Percentiles rank a stretch among this genome's conserved stretches.
phyloP scores from a whole-genome alignment of 35 echinoderm and acorn worm genomes.

The Heliocidaris tuberculata region DNA sequence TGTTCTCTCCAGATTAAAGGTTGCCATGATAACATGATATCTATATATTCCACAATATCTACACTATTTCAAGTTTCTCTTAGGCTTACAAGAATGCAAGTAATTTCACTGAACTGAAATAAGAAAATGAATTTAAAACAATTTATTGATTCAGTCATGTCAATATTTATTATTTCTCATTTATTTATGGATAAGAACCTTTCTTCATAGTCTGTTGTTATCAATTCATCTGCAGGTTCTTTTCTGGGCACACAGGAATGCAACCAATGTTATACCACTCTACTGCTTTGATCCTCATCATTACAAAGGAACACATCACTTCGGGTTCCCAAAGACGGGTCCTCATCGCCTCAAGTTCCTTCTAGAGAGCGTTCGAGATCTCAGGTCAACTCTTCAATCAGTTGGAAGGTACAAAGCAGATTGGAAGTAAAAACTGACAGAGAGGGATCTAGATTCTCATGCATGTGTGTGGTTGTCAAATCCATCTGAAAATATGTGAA shows the following conservation, averaged over 20 bases:
- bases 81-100: too few species aligned
- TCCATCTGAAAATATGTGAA: background rate
- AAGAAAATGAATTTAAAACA: too few species aligned
- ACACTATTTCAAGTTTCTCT: too few species aligned
- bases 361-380: conserved; percentile 65
- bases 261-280: conserved; percentile 64
- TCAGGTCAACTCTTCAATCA: conserved; percentile 52
- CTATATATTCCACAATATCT: too few species aligned
- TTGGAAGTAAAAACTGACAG: background rate
- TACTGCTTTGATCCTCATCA: conserved; percentile 88
- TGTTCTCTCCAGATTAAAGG: too few species aligned
- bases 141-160: too few species aligned
- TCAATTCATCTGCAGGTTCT: conserved; percentile 37
- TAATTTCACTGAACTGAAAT: too few species aligned
- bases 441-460: background rate
- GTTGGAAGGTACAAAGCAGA: conserved; percentile 60
- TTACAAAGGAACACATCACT: conserved; percentile 74
- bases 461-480: background rate
- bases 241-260: conserved; percentile 72
- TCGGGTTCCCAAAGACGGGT: conserved; percentile 80
- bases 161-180: too few species aligned
- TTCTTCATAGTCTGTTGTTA: background rate
- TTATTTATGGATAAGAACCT: background rate
- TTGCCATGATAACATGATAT: too few species aligned
- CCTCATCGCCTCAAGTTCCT: conserved; percentile 83